These are phyloP conservation scores for Pollimyrus isidori DNA, from an alignment of 2,113 vertebrate species.

Conservation along the genomic window DNA sequence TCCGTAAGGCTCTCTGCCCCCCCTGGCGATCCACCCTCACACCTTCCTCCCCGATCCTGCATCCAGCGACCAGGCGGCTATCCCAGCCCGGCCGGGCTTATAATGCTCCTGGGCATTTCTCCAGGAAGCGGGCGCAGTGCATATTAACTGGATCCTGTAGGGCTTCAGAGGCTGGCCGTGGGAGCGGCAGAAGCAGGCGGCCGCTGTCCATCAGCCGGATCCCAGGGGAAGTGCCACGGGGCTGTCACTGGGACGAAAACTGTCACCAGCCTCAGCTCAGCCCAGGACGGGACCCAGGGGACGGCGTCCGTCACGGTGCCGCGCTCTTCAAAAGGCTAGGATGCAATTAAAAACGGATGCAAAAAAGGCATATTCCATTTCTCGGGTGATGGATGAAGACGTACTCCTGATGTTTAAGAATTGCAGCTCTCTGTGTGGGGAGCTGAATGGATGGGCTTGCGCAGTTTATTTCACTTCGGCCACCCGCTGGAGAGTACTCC, in stretches of 20 bases:
- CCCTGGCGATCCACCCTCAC: neutral
- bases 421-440: conserved; percentile 33
- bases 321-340: conserved; percentile 12
- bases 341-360: conserved; percentile 50
- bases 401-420: conserved; percentile 56
- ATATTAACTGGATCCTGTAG: neutral
- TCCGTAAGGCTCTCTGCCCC: neutral
- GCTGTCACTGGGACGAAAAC: conserved; percentile 48
- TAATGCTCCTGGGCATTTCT: neutral
- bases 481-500: neutral
- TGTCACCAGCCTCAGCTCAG: conserved; percentile 48
- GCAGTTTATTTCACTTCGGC: conserved; percentile 14
- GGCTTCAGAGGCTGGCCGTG: neutral
- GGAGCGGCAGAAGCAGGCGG: conserved; percentile 30
- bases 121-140: neutral
- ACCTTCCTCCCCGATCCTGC: neutral
- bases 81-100: neutral
- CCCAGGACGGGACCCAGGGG: conserved; percentile 8
- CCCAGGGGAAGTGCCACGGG: conserved; percentile 48
- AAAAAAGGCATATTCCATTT: conserved; percentile 50
- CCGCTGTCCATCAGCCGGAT: conserved; percentile 46
- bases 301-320: conserved; percentile 32
- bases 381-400: conserved; percentile 46
- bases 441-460: conserved; percentile 36
- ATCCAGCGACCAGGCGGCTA: neutral